These are phyloP conservation scores for Agrochola macilenta DNA, from an alignment of 2,888 invertebrate genomes.

Conservation along the genomic window DNA sequence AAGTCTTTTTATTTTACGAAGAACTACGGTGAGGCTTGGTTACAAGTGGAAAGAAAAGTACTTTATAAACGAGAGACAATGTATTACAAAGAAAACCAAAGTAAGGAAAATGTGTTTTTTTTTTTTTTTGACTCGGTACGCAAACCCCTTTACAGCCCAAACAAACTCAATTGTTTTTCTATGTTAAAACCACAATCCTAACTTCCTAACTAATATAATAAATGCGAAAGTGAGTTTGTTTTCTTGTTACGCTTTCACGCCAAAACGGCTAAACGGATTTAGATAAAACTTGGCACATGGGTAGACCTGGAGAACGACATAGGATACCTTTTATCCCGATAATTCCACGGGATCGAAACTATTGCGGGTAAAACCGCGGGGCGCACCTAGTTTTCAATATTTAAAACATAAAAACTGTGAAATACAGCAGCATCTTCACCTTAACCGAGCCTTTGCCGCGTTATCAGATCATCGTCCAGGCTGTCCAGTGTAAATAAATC, in stretches of 20 bases:
- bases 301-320: no score
- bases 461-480: conserved; percentile 86
- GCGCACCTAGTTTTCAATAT: not conserved
- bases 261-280: no score
- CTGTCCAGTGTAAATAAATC: conserved; percentile 88
- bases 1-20: not conserved
- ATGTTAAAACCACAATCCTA: no score
- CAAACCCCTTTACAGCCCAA: not conserved
- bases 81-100: not conserved
- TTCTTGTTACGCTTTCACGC: no score
- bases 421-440: conserved; percentile 69
- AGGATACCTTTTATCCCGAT: no score
- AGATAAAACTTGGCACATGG: no score
- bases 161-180: not conserved
- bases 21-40: not conserved
- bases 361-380: no score
- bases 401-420: conserved; percentile 13
- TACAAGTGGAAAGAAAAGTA: not conserved
- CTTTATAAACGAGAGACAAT: not conserved
- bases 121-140: not conserved
- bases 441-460: conserved; percentile 82
- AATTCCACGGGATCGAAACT: no score
- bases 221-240: no score
- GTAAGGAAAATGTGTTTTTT: not conserved
- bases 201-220: no score